A percentile compares a stretch with the other conserved stretches of the same genome.
These are phyloP conservation scores for Spicauda simplicius DNA, from an alignment of 2,888 invertebrate genomes.

Conservation along the genomic window DNA sequence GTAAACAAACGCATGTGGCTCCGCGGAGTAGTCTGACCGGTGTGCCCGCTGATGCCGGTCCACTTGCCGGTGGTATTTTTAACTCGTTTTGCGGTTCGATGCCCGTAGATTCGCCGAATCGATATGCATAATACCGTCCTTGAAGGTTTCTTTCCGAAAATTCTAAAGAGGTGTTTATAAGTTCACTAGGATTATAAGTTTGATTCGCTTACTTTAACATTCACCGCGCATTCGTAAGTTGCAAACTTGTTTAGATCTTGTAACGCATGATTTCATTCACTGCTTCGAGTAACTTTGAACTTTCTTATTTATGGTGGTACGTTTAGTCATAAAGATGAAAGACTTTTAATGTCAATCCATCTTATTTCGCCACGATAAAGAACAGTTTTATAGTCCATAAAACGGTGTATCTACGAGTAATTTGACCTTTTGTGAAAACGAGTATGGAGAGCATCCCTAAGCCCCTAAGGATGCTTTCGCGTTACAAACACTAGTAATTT, in stretches of 20 bases:
- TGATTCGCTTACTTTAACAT: slow-evolving; percentile 49
- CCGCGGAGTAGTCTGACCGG: slow-evolving; percentile 76
- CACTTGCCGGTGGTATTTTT: slow-evolving; percentile 79
- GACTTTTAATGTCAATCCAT: slow-evolving; percentile 47
- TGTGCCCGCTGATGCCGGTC: slow-evolving; percentile 80
- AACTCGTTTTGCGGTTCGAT: slow-evolving; percentile 83
- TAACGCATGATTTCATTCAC: slow-evolving; percentile 52
- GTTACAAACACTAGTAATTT: slow-evolving; percentile 26
- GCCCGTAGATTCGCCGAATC: slow-evolving; percentile 79
- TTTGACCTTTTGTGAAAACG: slow-evolving; percentile 67
- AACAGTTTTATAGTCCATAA: slow-evolving; percentile 67
- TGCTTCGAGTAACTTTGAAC: slow-evolving; percentile 50
- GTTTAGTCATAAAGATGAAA: slow-evolving; percentile 53
- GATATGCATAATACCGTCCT: slow-evolving; percentile 80
- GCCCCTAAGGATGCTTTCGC: slow-evolving; percentile 18
- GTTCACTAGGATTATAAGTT: slow-evolving; percentile 54
- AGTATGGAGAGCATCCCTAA: slow-evolving; percentile 54
- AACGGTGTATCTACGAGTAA: slow-evolving; percentile 60
- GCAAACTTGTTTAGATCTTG: slow-evolving; percentile 62
- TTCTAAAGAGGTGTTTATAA: slow-evolving; percentile 57
- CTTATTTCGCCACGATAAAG: slow-evolving; percentile 65
- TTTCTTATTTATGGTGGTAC: slow-evolving; percentile 56
- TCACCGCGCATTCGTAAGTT: slow-evolving; percentile 64
- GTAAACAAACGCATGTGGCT: slow-evolving; percentile 84
- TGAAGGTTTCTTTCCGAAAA: slow-evolving; percentile 66